Conservation (phyloP, 2,888 invertebrate genomes). For the Geophilus truncorum region DNA sequence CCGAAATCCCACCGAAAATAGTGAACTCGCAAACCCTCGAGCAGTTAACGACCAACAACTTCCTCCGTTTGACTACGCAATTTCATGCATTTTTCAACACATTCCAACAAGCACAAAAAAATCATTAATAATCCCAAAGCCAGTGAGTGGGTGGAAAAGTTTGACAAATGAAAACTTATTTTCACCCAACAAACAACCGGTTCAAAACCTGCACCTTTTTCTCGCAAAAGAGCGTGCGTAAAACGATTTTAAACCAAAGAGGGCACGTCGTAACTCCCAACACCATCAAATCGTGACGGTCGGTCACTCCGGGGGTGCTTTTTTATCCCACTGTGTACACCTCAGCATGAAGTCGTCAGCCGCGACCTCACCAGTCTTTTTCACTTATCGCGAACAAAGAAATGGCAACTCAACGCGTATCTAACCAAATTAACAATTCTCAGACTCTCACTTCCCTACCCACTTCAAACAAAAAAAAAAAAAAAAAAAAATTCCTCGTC, state of each 20-base stretch:
- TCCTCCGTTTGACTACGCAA: neutral
- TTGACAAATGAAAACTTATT: conserved; percentile 14
- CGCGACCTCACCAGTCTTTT: conserved; percentile 11
- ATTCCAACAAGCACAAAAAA: neutral
- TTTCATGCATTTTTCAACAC: neutral
- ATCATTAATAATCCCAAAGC: neutral
- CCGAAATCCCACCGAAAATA: neutral
- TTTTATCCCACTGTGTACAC: conserved; percentile 13
- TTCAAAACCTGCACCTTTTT: neutral
- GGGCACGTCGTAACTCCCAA: neutral
- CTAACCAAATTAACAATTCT: neutral
- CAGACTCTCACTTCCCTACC: no score
- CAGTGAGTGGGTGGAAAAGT: neutral
- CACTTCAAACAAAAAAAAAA: no score
- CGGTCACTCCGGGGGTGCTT: conserved; percentile 6
- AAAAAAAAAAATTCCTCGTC: no score
- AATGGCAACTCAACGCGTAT: neutral
- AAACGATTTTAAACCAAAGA: neutral
- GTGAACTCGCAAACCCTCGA: neutral
- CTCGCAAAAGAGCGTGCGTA: neutral
- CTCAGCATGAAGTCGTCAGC: neutral
- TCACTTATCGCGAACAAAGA: conserved; percentile 14
- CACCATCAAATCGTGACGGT: conserved; percentile 5
- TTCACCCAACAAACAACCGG: neutral
- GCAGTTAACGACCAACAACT: neutral